These are phyloP conservation scores for Aegotheles bennettii DNA, from an alignment of 2,113 vertebrate species.

Conservation along the genomic window DNA sequence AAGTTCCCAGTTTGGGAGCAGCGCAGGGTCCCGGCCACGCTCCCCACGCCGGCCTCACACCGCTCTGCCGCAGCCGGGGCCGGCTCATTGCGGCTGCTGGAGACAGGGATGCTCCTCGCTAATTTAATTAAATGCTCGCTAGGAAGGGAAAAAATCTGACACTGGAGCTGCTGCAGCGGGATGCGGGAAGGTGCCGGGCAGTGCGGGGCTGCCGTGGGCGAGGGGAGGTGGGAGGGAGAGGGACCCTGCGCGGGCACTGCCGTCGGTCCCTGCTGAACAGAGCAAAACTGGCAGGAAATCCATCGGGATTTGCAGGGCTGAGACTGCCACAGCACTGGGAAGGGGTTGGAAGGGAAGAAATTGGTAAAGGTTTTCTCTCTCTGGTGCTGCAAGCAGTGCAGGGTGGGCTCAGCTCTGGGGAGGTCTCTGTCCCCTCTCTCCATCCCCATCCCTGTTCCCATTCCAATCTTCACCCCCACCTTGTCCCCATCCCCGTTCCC, in stretches of 20 bases:
- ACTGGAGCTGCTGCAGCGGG: not conserved
- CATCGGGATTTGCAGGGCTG: accelerated
- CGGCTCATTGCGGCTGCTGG: not conserved
- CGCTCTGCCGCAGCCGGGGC: not conserved
- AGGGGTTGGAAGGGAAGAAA: not conserved
- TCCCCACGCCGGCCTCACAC: not conserved
- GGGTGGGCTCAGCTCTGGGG: not conserved
- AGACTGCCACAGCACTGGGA: accelerated
- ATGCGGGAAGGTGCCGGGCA: not conserved
- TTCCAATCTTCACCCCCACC: no score
- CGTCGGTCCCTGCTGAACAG: accelerated
- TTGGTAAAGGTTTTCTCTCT: not conserved
- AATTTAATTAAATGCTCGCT: not conserved
- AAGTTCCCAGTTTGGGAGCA: not conserved
- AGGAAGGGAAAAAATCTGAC: not conserved
- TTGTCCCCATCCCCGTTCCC: no score
- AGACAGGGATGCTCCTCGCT: not conserved
- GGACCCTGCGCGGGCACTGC: not conserved
- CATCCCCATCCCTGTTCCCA: no score
- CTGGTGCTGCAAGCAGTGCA: not conserved
- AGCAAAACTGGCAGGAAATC: not conserved
- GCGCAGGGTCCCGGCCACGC: accelerated
- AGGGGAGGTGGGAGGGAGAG: not conserved
- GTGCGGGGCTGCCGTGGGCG: not conserved
- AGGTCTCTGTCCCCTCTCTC: no score